Conservation (phyloP, 1,140 invertebrate genomes). For the Aphelenchoides avenae region DNA sequence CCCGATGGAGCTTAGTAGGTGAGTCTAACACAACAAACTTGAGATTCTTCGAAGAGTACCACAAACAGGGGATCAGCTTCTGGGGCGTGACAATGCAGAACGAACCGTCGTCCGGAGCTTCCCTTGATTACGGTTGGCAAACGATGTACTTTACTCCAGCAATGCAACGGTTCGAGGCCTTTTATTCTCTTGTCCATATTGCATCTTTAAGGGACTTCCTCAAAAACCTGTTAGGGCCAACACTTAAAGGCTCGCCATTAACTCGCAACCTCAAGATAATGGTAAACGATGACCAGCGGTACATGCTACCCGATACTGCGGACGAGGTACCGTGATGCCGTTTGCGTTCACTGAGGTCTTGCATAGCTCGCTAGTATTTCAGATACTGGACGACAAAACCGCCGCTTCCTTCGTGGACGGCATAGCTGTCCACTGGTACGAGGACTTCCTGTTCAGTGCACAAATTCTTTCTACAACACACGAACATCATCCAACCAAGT, state of each 20-base stretch:
- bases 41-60: slow-evolving; percentile 67
- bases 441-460: slow-evolving; percentile 62
- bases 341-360: neutral
- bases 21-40: no score
- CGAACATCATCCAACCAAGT: slow-evolving; percentile 11
- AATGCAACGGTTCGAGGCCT: slow-evolving; percentile 28
- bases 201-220: slow-evolving; percentile 24
- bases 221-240: slow-evolving; percentile 15
- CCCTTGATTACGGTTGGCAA: slow-evolving; percentile 67
- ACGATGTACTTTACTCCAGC: slow-evolving; percentile 71
- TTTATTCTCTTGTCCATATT: neutral
- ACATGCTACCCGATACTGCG: slow-evolving; percentile 9
- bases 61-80: slow-evolving; percentile 60
- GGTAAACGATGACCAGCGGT: slow-evolving; percentile 14
- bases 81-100: slow-evolving; percentile 68
- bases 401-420: slow-evolving; percentile 71
- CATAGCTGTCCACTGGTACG: slow-evolving; percentile 76
- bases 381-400: slow-evolving; percentile 64
- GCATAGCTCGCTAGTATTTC: no score
- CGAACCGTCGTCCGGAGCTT: slow-evolving; percentile 61
- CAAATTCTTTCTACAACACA: slow-evolving; percentile 1
- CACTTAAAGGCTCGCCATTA: neutral
- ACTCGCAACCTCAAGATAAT: slow-evolving; percentile 17
- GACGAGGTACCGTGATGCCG: slow-evolving; percentile 12
- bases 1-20: no score